These are phyloP conservation scores for Leucophenga varia DNA, from an alignment of 1,140 invertebrate species.

Conservation along the genomic window DNA sequence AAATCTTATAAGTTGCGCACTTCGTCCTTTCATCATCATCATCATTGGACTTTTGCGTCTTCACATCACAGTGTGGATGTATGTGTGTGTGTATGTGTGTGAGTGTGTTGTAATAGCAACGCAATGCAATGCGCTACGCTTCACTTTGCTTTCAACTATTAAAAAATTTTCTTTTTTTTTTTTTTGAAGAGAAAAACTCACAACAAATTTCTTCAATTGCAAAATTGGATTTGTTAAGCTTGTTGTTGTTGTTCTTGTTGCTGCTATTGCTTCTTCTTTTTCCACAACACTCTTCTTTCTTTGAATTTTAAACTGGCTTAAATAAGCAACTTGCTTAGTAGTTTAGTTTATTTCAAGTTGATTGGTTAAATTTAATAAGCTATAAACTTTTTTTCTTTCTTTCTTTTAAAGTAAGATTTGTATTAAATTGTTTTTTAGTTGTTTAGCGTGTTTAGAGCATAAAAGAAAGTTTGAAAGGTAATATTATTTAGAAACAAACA, in stretches of 20 bases:
- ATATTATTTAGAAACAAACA: neutral
- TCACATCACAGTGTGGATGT: neutral
- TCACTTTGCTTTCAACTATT: conserved; percentile 36
- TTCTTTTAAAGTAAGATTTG: too few species aligned
- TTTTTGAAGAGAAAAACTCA: conserved; percentile 10
- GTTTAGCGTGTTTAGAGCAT: too few species aligned
- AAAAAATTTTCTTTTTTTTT: conserved; percentile 39
- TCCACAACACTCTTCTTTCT: conserved; percentile 5
- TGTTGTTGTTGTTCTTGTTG: conserved; percentile 39
- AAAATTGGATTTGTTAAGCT: conserved; percentile 40
- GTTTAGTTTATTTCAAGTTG: neutral
- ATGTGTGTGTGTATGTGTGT: too few species aligned
- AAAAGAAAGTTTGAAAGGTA: too few species aligned
- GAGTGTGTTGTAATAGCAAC: too few species aligned
- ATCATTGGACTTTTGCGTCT: too few species aligned
- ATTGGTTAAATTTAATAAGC: too few species aligned
- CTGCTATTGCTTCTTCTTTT: conserved; percentile 23
- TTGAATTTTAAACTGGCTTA: neutral
- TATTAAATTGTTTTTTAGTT: too few species aligned
- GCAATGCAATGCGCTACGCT: too few species aligned
- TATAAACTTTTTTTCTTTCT: neutral
- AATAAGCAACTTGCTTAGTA: too few species aligned
- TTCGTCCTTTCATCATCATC: too few species aligned
- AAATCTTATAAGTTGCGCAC: conserved; percentile 16
- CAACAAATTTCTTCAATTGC: conserved; percentile 31